A percentile compares a stretch with the other conserved stretches of the same genome.
phyloP scores from a whole-genome alignment of 2,113 vertebrate genomes.

The Pluvianellus socialis region DNA sequence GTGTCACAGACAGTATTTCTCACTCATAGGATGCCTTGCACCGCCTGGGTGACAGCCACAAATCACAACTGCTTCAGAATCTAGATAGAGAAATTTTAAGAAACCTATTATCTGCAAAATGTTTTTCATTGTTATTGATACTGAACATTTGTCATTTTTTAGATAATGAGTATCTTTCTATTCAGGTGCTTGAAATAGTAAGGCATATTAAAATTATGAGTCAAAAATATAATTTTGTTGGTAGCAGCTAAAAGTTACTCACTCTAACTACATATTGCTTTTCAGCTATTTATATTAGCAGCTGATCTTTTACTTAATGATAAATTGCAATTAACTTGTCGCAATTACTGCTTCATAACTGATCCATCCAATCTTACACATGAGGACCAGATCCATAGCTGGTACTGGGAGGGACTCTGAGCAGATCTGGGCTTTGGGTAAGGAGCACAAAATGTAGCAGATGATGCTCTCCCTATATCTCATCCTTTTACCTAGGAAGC shows the following conservation, averaged over 20 bases:
- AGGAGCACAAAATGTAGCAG: background rate
- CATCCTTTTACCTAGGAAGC: background rate
- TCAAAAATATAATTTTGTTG: background rate
- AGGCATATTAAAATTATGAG: background rate
- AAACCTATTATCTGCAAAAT: background rate
- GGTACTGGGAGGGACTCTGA: background rate
- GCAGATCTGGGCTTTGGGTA: background rate
- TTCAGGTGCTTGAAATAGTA: background rate
- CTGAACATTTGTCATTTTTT: background rate
- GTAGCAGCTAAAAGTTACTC: background rate
- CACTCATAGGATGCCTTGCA: background rate
- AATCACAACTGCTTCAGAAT: background rate
- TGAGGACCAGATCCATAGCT: background rate
- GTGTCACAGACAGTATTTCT: background rate
- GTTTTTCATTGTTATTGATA: background rate
- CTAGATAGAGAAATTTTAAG: background rate
- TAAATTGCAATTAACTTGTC: background rate
- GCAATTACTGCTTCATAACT: background rate
- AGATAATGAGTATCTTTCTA: background rate
- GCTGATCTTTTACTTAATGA: background rate
- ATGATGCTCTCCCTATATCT: accelerated
- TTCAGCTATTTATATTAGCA: background rate
- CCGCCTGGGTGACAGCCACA: background rate
- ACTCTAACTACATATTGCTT: background rate
- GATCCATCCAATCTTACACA: background rate